These are phyloP conservation scores for Alviniconcha strummeri DNA, from an alignment of 2,888 invertebrate species.

Conservation along the genomic window DNA sequence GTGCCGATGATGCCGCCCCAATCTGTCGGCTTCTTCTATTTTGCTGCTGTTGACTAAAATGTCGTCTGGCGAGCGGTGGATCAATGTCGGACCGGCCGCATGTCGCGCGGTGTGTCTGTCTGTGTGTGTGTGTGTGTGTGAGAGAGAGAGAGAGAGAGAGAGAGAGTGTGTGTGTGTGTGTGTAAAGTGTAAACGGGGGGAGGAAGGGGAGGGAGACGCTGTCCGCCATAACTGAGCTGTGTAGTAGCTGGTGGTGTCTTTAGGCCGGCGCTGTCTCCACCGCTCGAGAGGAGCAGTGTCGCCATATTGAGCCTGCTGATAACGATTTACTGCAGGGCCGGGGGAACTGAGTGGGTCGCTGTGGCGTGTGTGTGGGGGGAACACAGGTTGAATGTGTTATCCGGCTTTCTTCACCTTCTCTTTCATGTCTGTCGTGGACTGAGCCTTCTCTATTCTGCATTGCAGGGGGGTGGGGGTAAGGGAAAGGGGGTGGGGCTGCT, in stretches of 20 bases:
- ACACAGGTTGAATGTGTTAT: not conserved
- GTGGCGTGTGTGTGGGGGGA: too few relatives aligned
- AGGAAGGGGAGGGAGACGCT: not conserved
- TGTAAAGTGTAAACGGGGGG: not conserved
- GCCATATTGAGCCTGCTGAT: constrained; percentile 23
- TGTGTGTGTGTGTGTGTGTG: not conserved
- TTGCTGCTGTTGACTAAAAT: too few relatives aligned
- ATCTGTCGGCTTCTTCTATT: too few relatives aligned
- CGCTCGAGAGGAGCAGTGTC: constrained; percentile 8
- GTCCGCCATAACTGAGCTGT: constrained; percentile 2
- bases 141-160: not conserved
- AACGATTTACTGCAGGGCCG: constrained; percentile 15
- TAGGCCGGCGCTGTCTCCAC: not conserved
- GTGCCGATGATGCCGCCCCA: too few relatives aligned
- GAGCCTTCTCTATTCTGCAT: too few relatives aligned
- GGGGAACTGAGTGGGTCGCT: too few relatives aligned
- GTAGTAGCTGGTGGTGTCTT: not conserved
- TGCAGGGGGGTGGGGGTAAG: too few relatives aligned
- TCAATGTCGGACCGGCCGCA: constrained; percentile 13
- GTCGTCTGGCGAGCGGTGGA: not conserved
- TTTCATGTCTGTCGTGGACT: not conserved
- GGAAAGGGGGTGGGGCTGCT: too few relatives aligned
- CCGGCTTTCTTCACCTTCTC: not conserved
- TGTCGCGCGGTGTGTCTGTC: too few relatives aligned
- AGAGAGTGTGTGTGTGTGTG: not conserved